Base-by-base conservation (phyloP, 2,797 vertebrate species). In the Cirrhinus mrigala region DNA sequence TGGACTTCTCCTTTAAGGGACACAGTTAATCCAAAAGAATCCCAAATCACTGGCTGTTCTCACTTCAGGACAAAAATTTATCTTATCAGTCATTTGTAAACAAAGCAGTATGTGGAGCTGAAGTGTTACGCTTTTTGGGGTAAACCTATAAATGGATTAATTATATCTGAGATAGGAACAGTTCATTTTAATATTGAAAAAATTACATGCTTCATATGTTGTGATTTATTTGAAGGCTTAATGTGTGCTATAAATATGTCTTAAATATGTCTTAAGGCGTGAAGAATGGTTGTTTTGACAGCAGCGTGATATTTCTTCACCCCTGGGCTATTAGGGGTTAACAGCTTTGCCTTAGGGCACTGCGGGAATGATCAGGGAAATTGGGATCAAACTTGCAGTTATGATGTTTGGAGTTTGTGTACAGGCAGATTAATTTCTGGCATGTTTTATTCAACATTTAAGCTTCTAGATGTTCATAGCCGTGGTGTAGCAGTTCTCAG, bases 331-430 rank as follows among this genome's bases (percentile, higher is more conserved):
- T 73, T 50, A 27, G 70, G 24, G 71, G 24, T 50, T 50, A 29
- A 74, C 15, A 50, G 46, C 24, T 74, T 50, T 74, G 48, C 24
- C 24, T 74, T 33, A 33, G 71, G 48, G 16, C 24, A 74, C 71
- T 20, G 48, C 6, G 6, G 24, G 16, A 75, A 75, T 12, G 48
- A 20, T 52, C 7, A 22, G 27, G 48, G 24, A 52, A 74, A 74
- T 74, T 52, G 48, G 24, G 48, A 52, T 74, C 48, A 74, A 74
- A 74, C 46, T 18, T 33, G 4, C 48, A 52, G 10, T 29, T 52
- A 74, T 9, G 24, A 50, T 20, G 16, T 74, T 74, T 75, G 48
- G 24, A 75, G 27, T 75, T 50, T 75, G 24, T 74, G 24, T 50
- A 18, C 15, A 18, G 22, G 12, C 22, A n/a, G 69, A n/a, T 44